Evolutionary conservation across 2,797 vertebrate genomes (phyloP).

Genomic region (Pantherophis alleghaniensis): DNA sequence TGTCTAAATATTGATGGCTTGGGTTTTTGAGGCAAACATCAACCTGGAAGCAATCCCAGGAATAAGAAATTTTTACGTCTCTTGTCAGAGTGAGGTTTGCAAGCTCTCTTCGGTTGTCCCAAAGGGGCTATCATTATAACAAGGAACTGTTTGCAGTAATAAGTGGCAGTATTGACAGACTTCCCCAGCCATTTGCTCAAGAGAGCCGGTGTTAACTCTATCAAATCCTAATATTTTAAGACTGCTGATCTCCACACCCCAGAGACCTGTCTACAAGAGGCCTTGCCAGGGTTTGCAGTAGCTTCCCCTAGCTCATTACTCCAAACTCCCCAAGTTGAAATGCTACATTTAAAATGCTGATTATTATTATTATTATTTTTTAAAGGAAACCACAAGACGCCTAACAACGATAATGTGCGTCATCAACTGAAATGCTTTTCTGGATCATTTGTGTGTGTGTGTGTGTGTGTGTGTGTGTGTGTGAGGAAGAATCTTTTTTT

Average conservation of each 20-base stretch:
- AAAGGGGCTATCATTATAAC: constrained; percentile 85
- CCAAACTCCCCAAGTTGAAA: constrained; percentile 75
- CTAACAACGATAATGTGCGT: constrained; percentile 15
- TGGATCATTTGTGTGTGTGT: not conserved
- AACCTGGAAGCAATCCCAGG: constrained; percentile 30
- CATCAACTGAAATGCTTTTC: not conserved
- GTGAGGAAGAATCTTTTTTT: not conserved
- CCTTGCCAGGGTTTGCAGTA: constrained; percentile 70
- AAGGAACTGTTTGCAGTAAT: constrained; percentile 92
- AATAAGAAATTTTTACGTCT: constrained; percentile 45
- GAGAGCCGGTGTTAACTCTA: constrained; percentile 79
- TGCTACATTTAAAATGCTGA: constrained; percentile 74
- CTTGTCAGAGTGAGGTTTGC: constrained; percentile 60
- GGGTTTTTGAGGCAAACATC: not conserved
- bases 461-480: not conserved
- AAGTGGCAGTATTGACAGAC: constrained; percentile 90
- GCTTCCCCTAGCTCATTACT: constrained; percentile 69
- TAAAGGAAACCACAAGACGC: constrained; percentile 1
- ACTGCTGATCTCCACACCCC: constrained; percentile 82
- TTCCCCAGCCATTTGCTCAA: constrained; percentile 94
- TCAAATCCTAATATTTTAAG: constrained; percentile 91
- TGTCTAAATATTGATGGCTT: rapidly evolving
- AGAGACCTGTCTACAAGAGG: constrained; percentile 76
- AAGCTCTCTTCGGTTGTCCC: constrained; percentile 76
- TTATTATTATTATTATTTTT: not conserved